phyloP scores from a whole-genome alignment of 2,888 invertebrate species.

The Oscheius onirici region DNA sequence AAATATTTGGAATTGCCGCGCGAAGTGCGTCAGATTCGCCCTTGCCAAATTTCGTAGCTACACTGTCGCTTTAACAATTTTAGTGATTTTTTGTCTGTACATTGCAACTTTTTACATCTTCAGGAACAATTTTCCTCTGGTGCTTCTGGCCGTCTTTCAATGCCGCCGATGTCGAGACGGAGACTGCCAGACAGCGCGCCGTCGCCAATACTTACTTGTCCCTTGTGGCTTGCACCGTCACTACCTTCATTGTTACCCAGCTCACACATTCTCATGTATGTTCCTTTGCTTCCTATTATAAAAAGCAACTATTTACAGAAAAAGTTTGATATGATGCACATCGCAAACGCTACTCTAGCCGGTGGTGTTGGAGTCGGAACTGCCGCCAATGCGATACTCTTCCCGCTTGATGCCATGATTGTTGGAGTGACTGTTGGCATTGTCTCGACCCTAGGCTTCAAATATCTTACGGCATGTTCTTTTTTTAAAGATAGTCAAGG shows the following conservation, averaged over 20 bases:
- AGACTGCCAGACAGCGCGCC: slow-evolving; percentile 75
- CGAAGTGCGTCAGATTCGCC: too few relatives aligned
- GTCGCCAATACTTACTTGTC: slow-evolving; percentile 91
- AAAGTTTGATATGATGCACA: slow-evolving; percentile 71
- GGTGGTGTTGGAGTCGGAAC: slow-evolving; percentile 63
- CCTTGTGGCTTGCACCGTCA: slow-evolving; percentile 81
- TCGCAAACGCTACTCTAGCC: slow-evolving; percentile 74
- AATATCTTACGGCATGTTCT: slow-evolving; percentile 44
- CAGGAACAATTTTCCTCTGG: slow-evolving; percentile 92
- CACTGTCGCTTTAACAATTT: too few relatives aligned
- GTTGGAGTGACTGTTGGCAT: slow-evolving; percentile 63
- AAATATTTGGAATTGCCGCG: too few relatives aligned
- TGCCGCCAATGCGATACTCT: slow-evolving; percentile 72
- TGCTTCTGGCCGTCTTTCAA: slow-evolving; percentile 97
- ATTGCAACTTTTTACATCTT: too few relatives aligned
- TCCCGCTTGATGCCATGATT: slow-evolving; percentile 64
- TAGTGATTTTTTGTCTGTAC: too few relatives aligned
- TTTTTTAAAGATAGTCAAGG: not conserved
- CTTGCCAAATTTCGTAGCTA: too few relatives aligned
- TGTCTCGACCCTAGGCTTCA: slow-evolving; percentile 60
- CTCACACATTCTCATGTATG: slow-evolving; percentile 76
- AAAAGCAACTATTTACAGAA: slow-evolving; percentile 42
- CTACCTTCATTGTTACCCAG: slow-evolving; percentile 85
- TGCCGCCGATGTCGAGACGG: slow-evolving; percentile 76
- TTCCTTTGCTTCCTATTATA: not conserved